These are phyloP conservation scores for Pyrrhia umbra DNA, from an alignment of 2,888 invertebrate species.

Conservation along the genomic window DNA sequence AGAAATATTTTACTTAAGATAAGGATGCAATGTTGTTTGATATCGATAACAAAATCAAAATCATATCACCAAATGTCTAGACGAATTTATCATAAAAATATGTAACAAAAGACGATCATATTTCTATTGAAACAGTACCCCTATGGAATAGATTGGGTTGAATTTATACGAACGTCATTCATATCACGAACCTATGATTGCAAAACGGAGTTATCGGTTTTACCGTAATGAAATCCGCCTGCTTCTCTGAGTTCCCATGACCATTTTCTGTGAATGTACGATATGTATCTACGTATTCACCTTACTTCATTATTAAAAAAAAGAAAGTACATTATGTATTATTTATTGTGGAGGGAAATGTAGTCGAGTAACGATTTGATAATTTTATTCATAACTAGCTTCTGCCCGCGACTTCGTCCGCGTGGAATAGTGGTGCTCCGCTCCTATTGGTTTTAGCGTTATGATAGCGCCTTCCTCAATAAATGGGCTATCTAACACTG, in stretches of 20 bases:
- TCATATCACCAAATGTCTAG: constrained; percentile 10
- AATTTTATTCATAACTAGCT: no score
- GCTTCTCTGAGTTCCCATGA: constrained; percentile 32
- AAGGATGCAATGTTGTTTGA: neutral
- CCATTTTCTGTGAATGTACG: constrained; percentile 12
- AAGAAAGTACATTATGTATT: no score
- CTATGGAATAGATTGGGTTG: constrained; percentile 45
- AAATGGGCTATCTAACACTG: no score
- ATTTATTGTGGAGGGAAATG: no score
- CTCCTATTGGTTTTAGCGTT: no score
- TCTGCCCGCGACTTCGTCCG: no score
- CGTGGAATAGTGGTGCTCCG: no score
- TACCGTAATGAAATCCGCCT: constrained; percentile 54
- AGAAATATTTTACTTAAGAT: neutral
- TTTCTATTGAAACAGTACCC: constrained; percentile 49
- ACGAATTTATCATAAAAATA: constrained; percentile 23
- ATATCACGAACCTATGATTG: constrained; percentile 49
- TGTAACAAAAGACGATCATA: constrained; percentile 16
- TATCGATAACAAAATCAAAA: constrained; percentile 1
- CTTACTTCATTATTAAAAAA: no score
- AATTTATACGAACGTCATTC: constrained; percentile 42
- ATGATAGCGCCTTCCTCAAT: no score
- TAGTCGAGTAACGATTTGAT: no score
- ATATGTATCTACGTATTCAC: neutral
- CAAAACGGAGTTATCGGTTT: constrained; percentile 50